Percentiles rank a stretch among this genome's conserved stretches.
Conservation (phyloP, 2,797 vertebrate genomes). For the Lagorchestes hirsutus region DNA sequence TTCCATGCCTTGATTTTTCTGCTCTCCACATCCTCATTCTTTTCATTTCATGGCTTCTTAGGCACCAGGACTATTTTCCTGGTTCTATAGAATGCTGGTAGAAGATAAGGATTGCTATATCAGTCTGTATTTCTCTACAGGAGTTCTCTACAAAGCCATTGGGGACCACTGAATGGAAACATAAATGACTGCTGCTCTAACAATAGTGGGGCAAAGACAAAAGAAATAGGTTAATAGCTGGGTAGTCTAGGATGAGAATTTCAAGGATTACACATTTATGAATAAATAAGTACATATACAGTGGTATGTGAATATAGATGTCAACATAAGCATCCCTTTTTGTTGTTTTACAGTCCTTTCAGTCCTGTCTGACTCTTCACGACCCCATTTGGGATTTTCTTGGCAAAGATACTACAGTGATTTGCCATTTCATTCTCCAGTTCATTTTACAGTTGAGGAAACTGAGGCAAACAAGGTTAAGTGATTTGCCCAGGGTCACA, state of each 20-base stretch:
- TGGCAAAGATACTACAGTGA: not conserved
- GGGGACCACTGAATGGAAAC: conserved; percentile 40
- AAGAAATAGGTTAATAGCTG: not conserved
- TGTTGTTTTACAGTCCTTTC: not conserved
- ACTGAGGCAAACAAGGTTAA: not conserved
- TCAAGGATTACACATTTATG: not conserved
- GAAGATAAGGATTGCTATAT: not conserved
- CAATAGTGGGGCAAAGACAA: conserved; percentile 12
- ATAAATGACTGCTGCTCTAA: conserved; percentile 29
- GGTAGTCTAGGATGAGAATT: not conserved
- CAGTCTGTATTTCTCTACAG: conserved; percentile 6
- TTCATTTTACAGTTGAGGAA: not conserved
- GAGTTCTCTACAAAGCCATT: not conserved
- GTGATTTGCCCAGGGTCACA: not conserved
- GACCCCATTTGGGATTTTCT: not conserved
- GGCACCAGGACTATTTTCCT: not conserved
- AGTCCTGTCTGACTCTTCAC: not conserved
- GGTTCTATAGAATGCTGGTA: not conserved
- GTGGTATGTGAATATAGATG: not conserved
- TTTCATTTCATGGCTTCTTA: not conserved
- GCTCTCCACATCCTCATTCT: fast-evolving
- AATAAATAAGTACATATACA: not conserved
- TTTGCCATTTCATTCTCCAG: not conserved
- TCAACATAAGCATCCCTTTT: not conserved
- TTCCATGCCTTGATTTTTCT: not conserved